phyloP scores from a whole-genome alignment of 2,888 invertebrate species.

The Tromatobia lineatoria region DNA sequence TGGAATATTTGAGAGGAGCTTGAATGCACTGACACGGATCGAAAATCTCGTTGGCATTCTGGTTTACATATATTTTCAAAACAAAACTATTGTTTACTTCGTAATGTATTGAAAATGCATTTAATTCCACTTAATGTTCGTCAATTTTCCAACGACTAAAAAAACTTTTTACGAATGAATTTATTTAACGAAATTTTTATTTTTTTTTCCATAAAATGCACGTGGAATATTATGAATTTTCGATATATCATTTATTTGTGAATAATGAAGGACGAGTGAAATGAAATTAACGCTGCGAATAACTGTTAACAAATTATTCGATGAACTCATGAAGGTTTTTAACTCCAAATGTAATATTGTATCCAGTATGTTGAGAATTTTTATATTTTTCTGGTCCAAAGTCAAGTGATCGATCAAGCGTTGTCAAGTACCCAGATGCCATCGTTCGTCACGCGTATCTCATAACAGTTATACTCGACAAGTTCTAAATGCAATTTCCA shows the following conservation, averaged over 20 bases:
- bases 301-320: no score
- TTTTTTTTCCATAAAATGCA: neutral
- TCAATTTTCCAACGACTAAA: no score
- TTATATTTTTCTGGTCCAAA: conserved; percentile 20
- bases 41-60: neutral
- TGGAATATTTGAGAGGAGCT: neutral
- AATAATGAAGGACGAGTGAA: no score
- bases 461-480: neutral
- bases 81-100: no score
- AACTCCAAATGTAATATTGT: no score
- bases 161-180: no score
- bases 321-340: no score
- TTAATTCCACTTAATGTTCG: no score
- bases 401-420: conserved; percentile 19
- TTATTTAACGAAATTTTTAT: no score
- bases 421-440: neutral
- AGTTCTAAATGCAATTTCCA: conserved; percentile 18
- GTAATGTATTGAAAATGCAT: no score
- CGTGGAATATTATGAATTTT: neutral
- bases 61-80: neutral
- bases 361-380: neutral
- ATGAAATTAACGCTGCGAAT: no score
- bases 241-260: neutral
- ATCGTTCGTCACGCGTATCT: conserved; percentile 15
- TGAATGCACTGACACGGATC: neutral